Percentiles rank a stretch among this genome's conserved stretches.
Conservation (phyloP, 2,113 vertebrate species). For the Quiscalus mexicanus region DNA sequence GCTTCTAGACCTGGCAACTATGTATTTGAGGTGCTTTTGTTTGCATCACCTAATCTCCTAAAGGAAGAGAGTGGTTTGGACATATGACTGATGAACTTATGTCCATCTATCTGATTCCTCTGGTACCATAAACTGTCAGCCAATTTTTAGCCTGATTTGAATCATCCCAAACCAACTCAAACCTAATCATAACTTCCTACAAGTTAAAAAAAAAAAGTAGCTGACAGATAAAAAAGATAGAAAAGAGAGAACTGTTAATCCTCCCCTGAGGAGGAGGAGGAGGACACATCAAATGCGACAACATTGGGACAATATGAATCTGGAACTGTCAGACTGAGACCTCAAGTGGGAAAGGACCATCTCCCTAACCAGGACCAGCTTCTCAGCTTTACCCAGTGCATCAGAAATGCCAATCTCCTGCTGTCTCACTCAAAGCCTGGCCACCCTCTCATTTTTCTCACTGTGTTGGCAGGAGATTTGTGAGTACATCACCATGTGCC, state of each 20-base stretch:
- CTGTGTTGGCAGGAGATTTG: slow-evolving; percentile 26
- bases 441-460: background rate
- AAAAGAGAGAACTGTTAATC: background rate
- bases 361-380: background rate
- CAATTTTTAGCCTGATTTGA: background rate
- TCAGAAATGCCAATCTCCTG: background rate
- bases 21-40: background rate
- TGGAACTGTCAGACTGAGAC: background rate
- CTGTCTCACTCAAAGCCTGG: background rate
- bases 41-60: background rate
- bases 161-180: background rate
- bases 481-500: slow-evolving; percentile 2
- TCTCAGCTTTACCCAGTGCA: background rate
- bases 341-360: background rate
- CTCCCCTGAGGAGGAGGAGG: background rate
- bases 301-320: background rate
- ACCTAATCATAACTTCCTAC: background rate
- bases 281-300: background rate
- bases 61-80: background rate
- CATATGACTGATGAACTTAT: background rate
- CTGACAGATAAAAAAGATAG: background rate
- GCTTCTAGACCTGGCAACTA: background rate
- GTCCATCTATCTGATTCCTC: background rate
- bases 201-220: background rate
- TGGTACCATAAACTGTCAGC: background rate